These are phyloP conservation scores for Glomeris marginata DNA, from an alignment of 2,888 invertebrate genomes.

Conservation along the genomic window DNA sequence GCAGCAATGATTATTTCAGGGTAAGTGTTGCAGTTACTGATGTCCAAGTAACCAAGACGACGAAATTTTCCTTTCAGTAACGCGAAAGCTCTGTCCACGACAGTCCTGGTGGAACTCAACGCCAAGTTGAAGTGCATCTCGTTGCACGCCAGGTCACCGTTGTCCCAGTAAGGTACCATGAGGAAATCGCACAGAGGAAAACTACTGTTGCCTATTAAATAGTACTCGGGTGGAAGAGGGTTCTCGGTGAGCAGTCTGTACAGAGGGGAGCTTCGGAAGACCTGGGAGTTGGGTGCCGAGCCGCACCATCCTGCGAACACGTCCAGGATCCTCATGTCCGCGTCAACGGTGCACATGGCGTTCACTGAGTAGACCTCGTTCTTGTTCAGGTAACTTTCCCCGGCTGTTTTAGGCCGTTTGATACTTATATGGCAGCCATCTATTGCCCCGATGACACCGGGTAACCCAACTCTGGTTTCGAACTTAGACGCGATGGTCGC, in stretches of 20 bases:
- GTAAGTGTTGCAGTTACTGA: background rate
- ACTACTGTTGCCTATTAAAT: background rate
- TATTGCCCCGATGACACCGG: constrained; percentile 3
- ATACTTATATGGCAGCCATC: constrained; percentile 3
- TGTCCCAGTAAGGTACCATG: constrained; percentile 3
- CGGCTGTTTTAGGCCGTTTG: background rate
- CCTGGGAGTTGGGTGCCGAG: background rate
- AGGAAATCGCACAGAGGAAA: constrained; percentile 1
- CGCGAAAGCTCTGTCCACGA: background rate
- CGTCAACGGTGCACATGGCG: constrained; percentile 2
- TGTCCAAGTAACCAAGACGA: constrained; percentile 3
- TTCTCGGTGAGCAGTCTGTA: background rate
- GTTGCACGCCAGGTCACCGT: background rate
- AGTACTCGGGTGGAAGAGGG: background rate
- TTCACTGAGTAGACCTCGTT: background rate
- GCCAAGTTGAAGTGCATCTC: background rate
- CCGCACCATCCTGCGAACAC: background rate
- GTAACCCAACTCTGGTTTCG: background rate
- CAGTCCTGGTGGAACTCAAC: background rate
- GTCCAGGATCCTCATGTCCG: constrained; percentile 4
- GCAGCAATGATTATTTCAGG: constrained; percentile 3
- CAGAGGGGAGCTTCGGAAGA: background rate
- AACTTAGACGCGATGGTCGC: too few species aligned
- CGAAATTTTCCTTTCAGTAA: background rate
- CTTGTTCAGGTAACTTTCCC: background rate